Evolutionary conservation across 1,140 invertebrate species (phyloP).

Genomic region (Dendroctonus ponderosae): DNA sequence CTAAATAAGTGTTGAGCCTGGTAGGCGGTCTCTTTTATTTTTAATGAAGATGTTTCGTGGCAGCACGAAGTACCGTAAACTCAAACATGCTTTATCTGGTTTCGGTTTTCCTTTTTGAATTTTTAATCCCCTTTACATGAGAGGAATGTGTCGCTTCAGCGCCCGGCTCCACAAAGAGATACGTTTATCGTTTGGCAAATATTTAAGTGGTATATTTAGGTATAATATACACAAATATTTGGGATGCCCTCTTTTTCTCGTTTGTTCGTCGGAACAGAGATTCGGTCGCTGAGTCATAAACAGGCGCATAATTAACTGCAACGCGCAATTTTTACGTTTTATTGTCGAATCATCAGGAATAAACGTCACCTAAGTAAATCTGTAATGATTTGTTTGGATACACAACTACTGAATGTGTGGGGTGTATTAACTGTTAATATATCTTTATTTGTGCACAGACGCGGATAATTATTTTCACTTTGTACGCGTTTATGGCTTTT

Average conservation of each 20-base stretch:
- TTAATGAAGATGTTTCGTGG: constrained; percentile 22
- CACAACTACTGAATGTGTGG: too few species aligned
- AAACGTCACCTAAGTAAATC: background rate
- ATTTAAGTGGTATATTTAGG: constrained; percentile 7
- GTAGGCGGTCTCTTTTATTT: constrained; percentile 16
- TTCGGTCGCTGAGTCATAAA: background rate
- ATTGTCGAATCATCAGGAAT: too few species aligned
- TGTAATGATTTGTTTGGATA: background rate
- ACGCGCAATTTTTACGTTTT: too few species aligned
- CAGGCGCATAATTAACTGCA: background rate
- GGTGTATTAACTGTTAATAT: too few species aligned
- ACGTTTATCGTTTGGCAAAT: constrained; percentile 23
- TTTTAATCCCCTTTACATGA: constrained; percentile 9
- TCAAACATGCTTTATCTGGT: constrained; percentile 20
- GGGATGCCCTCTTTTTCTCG: background rate
- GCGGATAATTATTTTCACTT: background rate
- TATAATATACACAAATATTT: constrained; percentile 10
- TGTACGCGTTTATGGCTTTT: background rate
- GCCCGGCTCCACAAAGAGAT: constrained; percentile 6
- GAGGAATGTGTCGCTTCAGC: constrained; percentile 11
- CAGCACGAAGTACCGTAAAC: constrained; percentile 16
- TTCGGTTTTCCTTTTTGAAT: constrained; percentile 17
- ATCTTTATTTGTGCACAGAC: too few species aligned
- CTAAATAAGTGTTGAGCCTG: background rate
- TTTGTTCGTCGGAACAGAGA: background rate